Base-by-base conservation (phyloP, 92 coral and sea anemone genomes). In the Diadumene lineata region DNA sequence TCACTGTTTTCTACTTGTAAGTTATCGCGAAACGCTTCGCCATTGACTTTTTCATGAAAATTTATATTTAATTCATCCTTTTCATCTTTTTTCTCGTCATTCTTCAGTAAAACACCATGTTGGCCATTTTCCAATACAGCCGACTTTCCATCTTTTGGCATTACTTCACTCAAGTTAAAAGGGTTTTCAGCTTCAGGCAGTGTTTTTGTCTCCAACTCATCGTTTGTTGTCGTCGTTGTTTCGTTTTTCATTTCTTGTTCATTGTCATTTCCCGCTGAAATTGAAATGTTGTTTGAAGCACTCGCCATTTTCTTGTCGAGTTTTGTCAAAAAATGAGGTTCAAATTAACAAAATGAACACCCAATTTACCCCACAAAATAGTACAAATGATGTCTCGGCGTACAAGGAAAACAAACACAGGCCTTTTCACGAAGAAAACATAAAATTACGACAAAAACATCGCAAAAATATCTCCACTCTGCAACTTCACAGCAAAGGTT, bases 61-160 rank as follows among this genome's bases (percentile, higher is more conserved):
- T 31, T n/a, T n/a, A n/a, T 31, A 31, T 62, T 31, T 56, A 50
- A 31, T 31, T 55, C 56, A 7, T 71, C 76, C 17, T 1, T 32
- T 11, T 53, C 26, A 27, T 17, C 33, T 7, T 46, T 1, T n/a
- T 22, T 15, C 22, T 72, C 31, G 11, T 33, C 77, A 66, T 62
- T 66, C 56, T 72, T 43, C 58, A 43, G 23, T 21, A 10, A 18
- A 50, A 10, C 17, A 24, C n/a, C 31, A 17, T 33, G 56, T 38
- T 72, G 77, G 66, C 77, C 77, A 72, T 56, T 72, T 72, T 72
- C 77, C 64, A 70, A 70, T 0, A 7, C 31, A n/a, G 1, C n/a
- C 1, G 16, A 61, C 31, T 70, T 31, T 24, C 29, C 75, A 1
- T 53, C 55, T 31, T 0, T 30, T 56, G 57, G 19, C 1, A 9